Evolutionary conservation across 2,888 invertebrate genomes (phyloP), one percentile per base, ranked within the genome.

Genomic region (Dendrolimus houi): DNA sequence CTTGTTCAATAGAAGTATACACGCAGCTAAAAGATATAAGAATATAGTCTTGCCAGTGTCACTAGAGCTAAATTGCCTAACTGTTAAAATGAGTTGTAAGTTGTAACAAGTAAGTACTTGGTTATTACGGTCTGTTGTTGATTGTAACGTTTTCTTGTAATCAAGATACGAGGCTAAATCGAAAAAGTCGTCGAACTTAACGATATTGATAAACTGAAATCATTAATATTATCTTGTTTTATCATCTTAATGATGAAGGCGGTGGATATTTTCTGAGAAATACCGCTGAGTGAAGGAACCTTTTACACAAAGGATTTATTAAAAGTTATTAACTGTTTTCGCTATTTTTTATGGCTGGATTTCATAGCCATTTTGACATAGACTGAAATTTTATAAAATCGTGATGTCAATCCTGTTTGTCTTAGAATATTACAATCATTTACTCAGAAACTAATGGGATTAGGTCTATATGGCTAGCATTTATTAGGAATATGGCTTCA

Each of bases 211-310:
- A 77, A 80, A 75, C 72, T 75, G 69, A 74, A 78, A 75, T 78
- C 72, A 79, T 82, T 79, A 74, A 62, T 71, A 70, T 72, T 83
- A 85, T 84, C 81, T 74, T 56, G 56, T 68, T 76, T 78, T 79
- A 82, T 79, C 69, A 81, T 81, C 80, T 79, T 77, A 81, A 80
- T 81, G 75, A 79, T 73, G 69, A 69, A 64, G 64, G 67, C 62
- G 12, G 9, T 8, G 69, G 69, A 73, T 71, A 69, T 69, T 72
- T 75, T 77, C 77, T 72, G 63, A 71, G 75, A 76, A 80, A 61
- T 60, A 60, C 59, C 62, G 63, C 59, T 55, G 41, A 41, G 54
- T 56, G 40, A 53, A 55, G 54, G 12, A 47, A 47, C 47, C 47
- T 47, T 29, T 47, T 47, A 47, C 7, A 47, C 47, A 67, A 65